phyloP scores from a whole-genome alignment of 2,888 invertebrate genomes.

The Trichacis sp. region DNA sequence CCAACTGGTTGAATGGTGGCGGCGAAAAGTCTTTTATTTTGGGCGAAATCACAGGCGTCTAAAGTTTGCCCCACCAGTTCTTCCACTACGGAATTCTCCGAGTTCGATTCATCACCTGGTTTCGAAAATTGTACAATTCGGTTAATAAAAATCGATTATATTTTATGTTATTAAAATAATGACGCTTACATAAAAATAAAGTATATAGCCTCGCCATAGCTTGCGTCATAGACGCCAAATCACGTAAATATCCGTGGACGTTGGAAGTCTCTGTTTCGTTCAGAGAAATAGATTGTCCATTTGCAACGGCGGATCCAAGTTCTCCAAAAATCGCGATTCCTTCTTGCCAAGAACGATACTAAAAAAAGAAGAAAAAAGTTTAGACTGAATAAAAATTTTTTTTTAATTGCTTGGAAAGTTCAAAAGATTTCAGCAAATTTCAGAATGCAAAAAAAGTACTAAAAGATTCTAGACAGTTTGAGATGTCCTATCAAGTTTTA shows the following conservation, averaged over 20 bases:
- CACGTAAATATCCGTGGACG: constrained; percentile 65
- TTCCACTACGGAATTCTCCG: constrained; percentile 53
- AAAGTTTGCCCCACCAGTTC: constrained; percentile 59
- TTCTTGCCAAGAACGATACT: constrained; percentile 61
- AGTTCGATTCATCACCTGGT: constrained; percentile 52
- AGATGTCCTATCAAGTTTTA: too few species aligned
- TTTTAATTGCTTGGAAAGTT: too few species aligned
- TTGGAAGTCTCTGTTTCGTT: constrained; percentile 59
- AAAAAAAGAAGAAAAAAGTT: not conserved
- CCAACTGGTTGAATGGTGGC: constrained; percentile 57
- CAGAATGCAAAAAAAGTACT: too few species aligned
- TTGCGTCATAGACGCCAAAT: constrained; percentile 73
- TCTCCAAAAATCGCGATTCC: constrained; percentile 59
- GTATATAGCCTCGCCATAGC: constrained; percentile 72
- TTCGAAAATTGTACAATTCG: not conserved
- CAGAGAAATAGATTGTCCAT: constrained; percentile 54
- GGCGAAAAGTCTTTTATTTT: constrained; percentile 56
- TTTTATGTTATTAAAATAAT: too few species aligned
- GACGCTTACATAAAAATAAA: constrained; percentile 65
- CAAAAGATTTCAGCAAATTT: too few species aligned
- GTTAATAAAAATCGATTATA: too few species aligned
- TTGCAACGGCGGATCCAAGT: constrained; percentile 56
- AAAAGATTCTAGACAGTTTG: too few species aligned
- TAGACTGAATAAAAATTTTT: too few species aligned
- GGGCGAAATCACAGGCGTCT: constrained; percentile 61